Evolutionary conservation across 2,113 vertebrate genomes (phyloP).

Genomic region (Melanotaenia duboulayi): DNA sequence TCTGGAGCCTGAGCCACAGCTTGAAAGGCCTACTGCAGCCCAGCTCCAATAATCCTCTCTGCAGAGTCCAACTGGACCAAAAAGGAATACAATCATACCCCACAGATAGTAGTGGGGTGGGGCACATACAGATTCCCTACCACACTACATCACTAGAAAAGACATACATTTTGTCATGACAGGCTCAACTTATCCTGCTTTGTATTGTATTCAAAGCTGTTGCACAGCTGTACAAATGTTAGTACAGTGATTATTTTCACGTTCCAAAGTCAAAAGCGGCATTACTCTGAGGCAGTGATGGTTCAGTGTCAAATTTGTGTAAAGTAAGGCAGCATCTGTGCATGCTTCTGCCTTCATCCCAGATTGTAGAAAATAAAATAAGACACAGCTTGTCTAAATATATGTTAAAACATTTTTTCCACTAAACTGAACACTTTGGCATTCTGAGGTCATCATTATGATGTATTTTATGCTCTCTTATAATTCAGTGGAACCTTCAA

Average conservation of each 20-base stretch:
- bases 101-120: constrained; percentile 29
- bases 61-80: constrained; percentile 59
- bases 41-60: constrained; percentile 67
- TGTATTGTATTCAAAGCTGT: constrained; percentile 24
- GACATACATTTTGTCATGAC: constrained; percentile 23
- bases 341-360: constrained; percentile 29
- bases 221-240: constrained; percentile 12
- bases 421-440: background rate
- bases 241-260: constrained; percentile 21
- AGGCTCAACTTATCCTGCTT: constrained; percentile 4
- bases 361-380: constrained; percentile 25
- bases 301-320: constrained; percentile 40
- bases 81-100: constrained; percentile 51
- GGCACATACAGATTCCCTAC: constrained; percentile 36
- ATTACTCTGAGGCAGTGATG: constrained; percentile 31
- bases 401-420: constrained; percentile 1
- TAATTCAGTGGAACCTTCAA: background rate
- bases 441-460: constrained; percentile 8
- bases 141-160: constrained; percentile 29
- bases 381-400: constrained; percentile 29
- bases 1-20: constrained; percentile 62
- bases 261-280: constrained; percentile 35
- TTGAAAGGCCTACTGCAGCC: constrained; percentile 68
- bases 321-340: constrained; percentile 45
- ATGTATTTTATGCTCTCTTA: background rate